A percentile compares a stretch with the other conserved stretches of the same genome.
Conservation (phyloP, 2,797 vertebrate genomes). For the Oryzias sinensis region DNA sequence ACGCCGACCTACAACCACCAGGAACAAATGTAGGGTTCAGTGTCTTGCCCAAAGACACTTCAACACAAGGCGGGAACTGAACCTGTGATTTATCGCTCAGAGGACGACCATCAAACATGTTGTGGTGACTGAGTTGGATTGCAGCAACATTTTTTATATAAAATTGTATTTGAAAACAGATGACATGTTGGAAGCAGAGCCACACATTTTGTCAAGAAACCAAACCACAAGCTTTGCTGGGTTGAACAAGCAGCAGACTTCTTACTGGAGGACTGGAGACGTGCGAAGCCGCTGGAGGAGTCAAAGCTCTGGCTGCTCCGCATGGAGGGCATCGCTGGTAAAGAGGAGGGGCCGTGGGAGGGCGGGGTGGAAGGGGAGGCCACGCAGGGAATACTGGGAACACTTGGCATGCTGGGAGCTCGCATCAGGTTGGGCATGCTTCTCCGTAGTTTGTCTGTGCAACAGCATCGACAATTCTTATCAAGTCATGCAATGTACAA, state of each 20-base stretch:
- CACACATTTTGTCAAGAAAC: background rate
- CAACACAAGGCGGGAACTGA: too few relatives aligned
- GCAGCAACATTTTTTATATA: too few relatives aligned
- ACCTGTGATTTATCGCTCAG: too few relatives aligned
- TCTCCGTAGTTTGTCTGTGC: conserved; percentile 90
- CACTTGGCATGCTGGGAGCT: conserved; percentile 93
- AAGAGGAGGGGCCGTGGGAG: conserved; percentile 77
- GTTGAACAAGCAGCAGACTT: conserved; percentile 12
- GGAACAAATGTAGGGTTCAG: too few relatives aligned
- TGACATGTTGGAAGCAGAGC: background rate
- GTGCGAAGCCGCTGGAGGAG: conserved; percentile 87
- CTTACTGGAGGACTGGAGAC: conserved; percentile 94
- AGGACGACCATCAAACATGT: too few relatives aligned
- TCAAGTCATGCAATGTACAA: conserved; percentile 11
- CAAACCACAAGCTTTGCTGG: background rate
- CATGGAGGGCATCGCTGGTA: conserved; percentile 79
- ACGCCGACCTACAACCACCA: too few relatives aligned
- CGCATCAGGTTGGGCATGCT: conserved; percentile 97
- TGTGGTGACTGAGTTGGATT: too few relatives aligned
- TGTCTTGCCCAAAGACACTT: too few relatives aligned
- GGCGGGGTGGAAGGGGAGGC: conserved; percentile 69
- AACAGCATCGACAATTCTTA: conserved; percentile 34
- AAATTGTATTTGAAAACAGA: too few relatives aligned
- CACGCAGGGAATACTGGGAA: conserved; percentile 85
- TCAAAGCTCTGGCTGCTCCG: conserved; percentile 97